Base-by-base conservation (phyloP, 1,140 invertebrate genomes). In the Zaprionus davidi region DNA sequence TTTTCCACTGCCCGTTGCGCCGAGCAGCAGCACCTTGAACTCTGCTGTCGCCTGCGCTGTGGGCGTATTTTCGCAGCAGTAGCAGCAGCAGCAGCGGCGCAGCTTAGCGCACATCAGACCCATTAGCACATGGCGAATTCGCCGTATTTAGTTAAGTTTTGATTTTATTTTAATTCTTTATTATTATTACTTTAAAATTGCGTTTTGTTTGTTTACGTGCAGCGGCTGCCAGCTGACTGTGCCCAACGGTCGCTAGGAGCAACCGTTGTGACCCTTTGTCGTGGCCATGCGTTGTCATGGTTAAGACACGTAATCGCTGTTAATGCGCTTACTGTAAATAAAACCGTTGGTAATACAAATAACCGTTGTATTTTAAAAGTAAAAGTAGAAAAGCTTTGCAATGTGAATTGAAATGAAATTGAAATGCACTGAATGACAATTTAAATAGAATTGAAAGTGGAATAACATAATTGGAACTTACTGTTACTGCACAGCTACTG, bases 11-110 rank as follows among this genome's bases (percentile, higher is more conserved):
- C 71, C 87, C 46, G 59, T 31, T 2, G 72, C 59, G 2, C 91
- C 91, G 13, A 92, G 71, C 4, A 92, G 59, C n/a, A 92, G 56
- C 38, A 91, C 65, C 51, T 91, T 91, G 22, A 82, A 90, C 24
- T 80, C 73, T 49, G 67, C 24, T 4, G 55, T 22, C 13, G 64
- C 17, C 2, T 58, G 51, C 31, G 58, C 20, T 7, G 11, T 11
- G 5, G 22, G 22, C n/a, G 56, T 20, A 22, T 38, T 2, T 15
- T 22, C 15, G 11, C 24, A 20, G 46, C 62, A 64, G 73, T 49
- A 69, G 60, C 69, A 73, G 62, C 59, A 73, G 15, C 67, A 70
- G 66, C 57, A 70, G 81, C 44, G 17, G 51, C 69, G 59, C 83
- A 85, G 60, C 73, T 80, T 83, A 57, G 24, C 60, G 66, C 77